Base-by-base conservation (phyloP, 2,797 vertebrate species). In the Channa striata region DNA sequence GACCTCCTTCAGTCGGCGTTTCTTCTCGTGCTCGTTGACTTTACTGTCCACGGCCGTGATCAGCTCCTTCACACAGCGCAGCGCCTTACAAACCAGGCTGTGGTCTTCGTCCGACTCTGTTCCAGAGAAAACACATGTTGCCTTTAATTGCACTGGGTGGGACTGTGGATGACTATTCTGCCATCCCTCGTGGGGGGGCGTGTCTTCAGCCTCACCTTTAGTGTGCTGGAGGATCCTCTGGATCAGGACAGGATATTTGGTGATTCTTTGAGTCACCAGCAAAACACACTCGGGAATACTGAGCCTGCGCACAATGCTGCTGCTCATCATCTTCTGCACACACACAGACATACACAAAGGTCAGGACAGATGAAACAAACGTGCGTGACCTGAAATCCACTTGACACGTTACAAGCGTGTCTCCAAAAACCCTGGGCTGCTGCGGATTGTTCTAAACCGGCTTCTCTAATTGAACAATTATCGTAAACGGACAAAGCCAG, bases 221-320 rank as follows among this genome's bases (percentile, higher is more conserved):
- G 96, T 97, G 89, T 96, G 95, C 44, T 97, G 95, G 16, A 97
- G 82, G 68, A 98, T 95, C 80, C 96, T 95, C 61, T 97, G 96
- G 36, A 98, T 92, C 36, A 98, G 87, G 36, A 97, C 96, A 0
- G 97, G 97, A 69, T 98, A 97, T 80, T 98, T 98, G 59, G 97
- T 98, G 85, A 98, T 97, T 64, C 97, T 94, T 85, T 98, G 97
- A 0, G 97, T 98, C 37, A 98, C 96, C 75, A 98, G 84, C 79
- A 97, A 78, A 53, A 98, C 96, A 70, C 97, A 97, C 72, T 98
- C 97, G 6, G 96, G 96, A 65, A 98, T 96, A 59, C 96, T 94
- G 39, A 97, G 93, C 14, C 97, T 92, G 13, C 96, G 92, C 42
- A 97, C 96, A 1, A 97, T 84, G 0, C 95, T 84, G 61, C 95